A percentile compares a stretch with the other conserved stretches of the same genome.
Evolutionary conservation across 1,140 invertebrate genomes (phyloP).

Genomic region (Campoletis sonorensis): DNA sequence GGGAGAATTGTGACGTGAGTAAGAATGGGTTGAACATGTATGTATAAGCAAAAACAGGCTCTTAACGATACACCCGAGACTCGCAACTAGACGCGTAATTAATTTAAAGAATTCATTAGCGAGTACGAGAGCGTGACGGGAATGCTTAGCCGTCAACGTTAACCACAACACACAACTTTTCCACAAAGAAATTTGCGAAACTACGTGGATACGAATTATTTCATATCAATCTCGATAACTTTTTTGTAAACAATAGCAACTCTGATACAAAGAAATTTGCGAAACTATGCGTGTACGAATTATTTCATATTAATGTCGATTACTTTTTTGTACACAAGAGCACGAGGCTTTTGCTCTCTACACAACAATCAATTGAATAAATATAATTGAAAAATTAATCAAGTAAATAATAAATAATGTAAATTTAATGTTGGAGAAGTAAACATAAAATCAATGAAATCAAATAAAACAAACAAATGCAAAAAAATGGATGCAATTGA

Average conservation of each 20-base stretch:
- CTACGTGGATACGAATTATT: background rate
- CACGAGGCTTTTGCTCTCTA: background rate
- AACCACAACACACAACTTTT: conserved; percentile 20
- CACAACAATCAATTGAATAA: too few species aligned
- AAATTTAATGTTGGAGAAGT: too few species aligned
- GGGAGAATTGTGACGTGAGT: background rate
- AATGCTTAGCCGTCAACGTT: conserved; percentile 6
- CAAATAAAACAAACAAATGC: too few species aligned
- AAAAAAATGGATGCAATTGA: too few species aligned
- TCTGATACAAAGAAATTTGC: conserved; percentile 33
- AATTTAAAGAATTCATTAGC: conserved; percentile 60
- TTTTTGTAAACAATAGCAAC: too few species aligned
- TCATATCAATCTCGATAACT: background rate
- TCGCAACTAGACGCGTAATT: conserved; percentile 53
- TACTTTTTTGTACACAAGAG: too few species aligned
- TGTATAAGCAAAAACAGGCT: background rate
- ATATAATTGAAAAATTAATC: background rate
- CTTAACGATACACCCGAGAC: conserved; percentile 11
- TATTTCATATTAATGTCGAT: background rate
- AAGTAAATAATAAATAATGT: background rate
- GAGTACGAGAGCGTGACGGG: conserved; percentile 37
- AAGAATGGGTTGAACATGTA: background rate
- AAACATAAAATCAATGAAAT: too few species aligned
- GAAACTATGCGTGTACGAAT: background rate
- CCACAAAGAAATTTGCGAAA: conserved; percentile 27